Conservation (phyloP, 1,140 invertebrate species). For the Philotrypesis tridentata region DNA sequence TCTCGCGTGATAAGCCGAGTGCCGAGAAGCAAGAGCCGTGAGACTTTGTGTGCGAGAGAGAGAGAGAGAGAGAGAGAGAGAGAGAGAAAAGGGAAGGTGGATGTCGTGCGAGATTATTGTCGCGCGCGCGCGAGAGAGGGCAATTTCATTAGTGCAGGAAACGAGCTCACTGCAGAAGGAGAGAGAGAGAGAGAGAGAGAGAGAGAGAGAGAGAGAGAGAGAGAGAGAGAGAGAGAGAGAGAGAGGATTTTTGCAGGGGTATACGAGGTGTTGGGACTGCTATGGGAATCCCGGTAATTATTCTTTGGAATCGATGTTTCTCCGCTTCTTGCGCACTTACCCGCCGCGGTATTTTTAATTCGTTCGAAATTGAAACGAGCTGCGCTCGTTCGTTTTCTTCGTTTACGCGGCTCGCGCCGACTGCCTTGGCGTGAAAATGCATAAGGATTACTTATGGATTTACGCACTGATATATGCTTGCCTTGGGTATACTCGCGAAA, state of each 20-base stretch:
- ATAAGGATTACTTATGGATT: too few species aligned
- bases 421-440: too few species aligned
- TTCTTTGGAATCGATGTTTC: too few species aligned
- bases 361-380: too few species aligned
- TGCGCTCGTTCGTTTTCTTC: too few species aligned
- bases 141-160: conserved; percentile 42
- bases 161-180: neutral
- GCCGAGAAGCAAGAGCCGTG: neutral
- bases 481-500: too few species aligned
- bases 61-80: neutral
- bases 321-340: too few species aligned
- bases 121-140: too few species aligned
- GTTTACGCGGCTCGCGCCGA: too few species aligned
- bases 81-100: neutral
- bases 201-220: neutral
- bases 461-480: too few species aligned
- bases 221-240: neutral
- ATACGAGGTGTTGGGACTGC: too few species aligned
- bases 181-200: neutral
- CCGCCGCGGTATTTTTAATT: too few species aligned
- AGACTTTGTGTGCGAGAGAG: neutral
- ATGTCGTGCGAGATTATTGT: conserved; percentile 3
- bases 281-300: neutral
- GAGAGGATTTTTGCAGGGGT: neutral
- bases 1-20: neutral